A percentile compares a stretch with the other conserved stretches of the same genome.
These are phyloP conservation scores for Actinostola sp. DNA, from an alignment of 92 coral and sea anemone genomes.

Conservation along the genomic window DNA sequence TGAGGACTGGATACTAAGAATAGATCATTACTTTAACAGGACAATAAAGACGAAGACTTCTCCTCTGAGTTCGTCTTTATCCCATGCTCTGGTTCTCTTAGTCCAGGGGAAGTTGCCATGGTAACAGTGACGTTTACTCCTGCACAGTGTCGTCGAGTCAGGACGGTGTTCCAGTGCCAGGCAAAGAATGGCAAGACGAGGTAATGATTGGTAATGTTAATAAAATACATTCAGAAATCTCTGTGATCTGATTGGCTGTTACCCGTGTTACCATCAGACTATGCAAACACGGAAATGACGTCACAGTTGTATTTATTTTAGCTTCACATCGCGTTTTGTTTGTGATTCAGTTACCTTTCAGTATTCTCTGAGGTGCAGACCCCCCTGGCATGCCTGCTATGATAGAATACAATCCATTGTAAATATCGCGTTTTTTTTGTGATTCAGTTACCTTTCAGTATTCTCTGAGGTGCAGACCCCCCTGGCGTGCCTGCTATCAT, in stretches of 20 bases:
- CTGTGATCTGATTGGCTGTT: background rate
- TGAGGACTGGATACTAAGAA: too few species aligned
- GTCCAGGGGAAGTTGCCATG: conserved; percentile 58
- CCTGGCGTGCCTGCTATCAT: conserved; percentile 81
- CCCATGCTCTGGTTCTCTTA: conserved; percentile 79
- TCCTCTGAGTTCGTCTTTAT: conserved; percentile 74
- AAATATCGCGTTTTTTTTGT: background rate
- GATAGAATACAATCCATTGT: too few species aligned
- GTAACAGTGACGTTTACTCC: conserved; percentile 74
- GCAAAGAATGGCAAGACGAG: conserved; percentile 71
- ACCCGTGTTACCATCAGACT: too few species aligned
- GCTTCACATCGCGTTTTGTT: background rate
- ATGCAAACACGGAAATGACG: background rate
- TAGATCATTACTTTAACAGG: background rate
- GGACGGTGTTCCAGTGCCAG: conserved; percentile 85
- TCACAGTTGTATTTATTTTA: too few species aligned
- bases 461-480: conserved; percentile 94
- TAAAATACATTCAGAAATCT: too few species aligned
- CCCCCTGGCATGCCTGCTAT: conserved; percentile 84
- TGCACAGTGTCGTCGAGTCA: conserved; percentile 61
- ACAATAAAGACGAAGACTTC: conserved; percentile 33
- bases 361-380: conserved; percentile 90
- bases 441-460: conserved; percentile 75
- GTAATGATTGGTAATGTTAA: too few species aligned
- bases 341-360: conserved; percentile 68